phyloP scores from a whole-genome alignment of 64 coral and sea anemone genomes.

The Montipora cactus region DNA sequence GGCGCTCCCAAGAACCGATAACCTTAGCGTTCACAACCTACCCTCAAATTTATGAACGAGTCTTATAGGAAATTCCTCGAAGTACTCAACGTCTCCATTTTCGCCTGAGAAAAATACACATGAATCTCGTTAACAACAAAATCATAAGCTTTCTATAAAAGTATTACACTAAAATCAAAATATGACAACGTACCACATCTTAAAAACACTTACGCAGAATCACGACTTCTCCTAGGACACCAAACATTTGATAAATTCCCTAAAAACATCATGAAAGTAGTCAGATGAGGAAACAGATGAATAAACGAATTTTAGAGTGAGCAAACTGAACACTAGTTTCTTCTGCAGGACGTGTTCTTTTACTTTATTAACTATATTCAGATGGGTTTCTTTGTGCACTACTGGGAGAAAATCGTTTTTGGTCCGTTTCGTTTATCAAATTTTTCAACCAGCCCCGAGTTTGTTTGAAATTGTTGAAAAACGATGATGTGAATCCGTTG shows the following conservation, averaged over 20 bases:
- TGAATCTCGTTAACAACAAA: not conserved
- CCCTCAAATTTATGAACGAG: constrained; percentile 62
- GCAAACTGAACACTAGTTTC: not conserved
- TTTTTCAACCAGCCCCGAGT: no score
- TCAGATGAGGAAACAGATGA: not conserved
- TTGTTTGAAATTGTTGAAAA: no score
- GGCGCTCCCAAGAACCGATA: not conserved
- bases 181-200: not conserved
- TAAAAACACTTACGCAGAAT: constrained; percentile 64
- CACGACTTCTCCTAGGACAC: constrained; percentile 71
- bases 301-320: not conserved
- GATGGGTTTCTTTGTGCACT: no score
- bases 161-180: not conserved
- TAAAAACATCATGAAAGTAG: not conserved
- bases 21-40: not conserved
- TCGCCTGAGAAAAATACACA: constrained; percentile 28
- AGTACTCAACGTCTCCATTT: constrained; percentile 64
- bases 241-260: constrained; percentile 89
- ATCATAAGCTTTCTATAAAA: not conserved
- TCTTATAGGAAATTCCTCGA: constrained; percentile 65
- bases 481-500: no score
- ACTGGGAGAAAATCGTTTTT: no score
- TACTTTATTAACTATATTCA: no score
- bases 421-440: no score
- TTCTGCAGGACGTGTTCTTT: no score